Conservation (phyloP, 1,140 invertebrate species). For the Tenebrio molitor region DNA sequence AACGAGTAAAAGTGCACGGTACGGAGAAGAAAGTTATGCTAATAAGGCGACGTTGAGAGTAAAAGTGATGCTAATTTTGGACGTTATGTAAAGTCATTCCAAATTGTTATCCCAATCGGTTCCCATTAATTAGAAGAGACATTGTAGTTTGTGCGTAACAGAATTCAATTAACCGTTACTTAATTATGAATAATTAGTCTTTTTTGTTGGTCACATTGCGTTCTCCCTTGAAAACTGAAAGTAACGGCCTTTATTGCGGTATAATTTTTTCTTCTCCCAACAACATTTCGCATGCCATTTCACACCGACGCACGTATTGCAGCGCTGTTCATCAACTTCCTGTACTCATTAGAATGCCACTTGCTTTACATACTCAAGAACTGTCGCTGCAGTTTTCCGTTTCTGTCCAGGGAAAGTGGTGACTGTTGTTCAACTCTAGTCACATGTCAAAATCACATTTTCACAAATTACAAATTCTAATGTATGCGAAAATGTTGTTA, state of each 20-base stretch:
- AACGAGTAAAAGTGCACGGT: slow-evolving; percentile 19
- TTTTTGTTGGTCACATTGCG: slow-evolving; percentile 24
- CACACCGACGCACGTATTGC: background rate
- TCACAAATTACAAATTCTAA: slow-evolving; percentile 18
- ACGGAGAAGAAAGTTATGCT: slow-evolving; percentile 36
- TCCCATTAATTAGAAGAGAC: background rate
- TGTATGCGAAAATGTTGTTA: background rate
- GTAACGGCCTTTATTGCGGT: slow-evolving; percentile 28
- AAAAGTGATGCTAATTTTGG: slow-evolving; percentile 39
- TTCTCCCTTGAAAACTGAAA: slow-evolving; percentile 44
- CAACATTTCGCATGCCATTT: slow-evolving; percentile 5
- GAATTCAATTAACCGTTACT: slow-evolving; percentile 1
- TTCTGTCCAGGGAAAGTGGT: slow-evolving; percentile 5
- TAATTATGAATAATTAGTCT: slow-evolving; percentile 34
- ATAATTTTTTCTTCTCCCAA: slow-evolving; percentile 19
- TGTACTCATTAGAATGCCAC: slow-evolving; percentile 18
- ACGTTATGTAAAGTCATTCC: slow-evolving; percentile 7
- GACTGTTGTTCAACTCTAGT: too few species aligned
- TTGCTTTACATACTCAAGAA: background rate
- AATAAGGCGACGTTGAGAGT: slow-evolving; percentile 25
- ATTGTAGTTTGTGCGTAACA: background rate
- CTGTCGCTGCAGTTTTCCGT: background rate
- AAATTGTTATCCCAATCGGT: background rate
- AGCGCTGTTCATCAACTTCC: background rate
- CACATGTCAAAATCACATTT: background rate